Evolutionary conservation across 2,113 vertebrate species (phyloP).

Genomic region (Forbesichthys papilliferus): DNA sequence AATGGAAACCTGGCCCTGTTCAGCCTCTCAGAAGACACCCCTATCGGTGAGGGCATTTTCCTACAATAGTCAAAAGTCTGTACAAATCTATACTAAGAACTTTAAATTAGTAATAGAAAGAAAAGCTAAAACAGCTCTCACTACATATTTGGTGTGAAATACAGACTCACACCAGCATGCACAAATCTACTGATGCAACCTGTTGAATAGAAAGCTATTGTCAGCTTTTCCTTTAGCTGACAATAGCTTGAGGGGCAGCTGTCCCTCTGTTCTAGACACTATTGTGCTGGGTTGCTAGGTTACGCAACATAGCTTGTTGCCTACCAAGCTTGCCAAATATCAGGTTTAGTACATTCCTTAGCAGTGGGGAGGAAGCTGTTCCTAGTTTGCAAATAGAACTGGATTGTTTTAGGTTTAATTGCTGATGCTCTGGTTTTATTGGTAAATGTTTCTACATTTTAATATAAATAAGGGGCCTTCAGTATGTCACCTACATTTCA

Average conservation of each 20-base stretch:
- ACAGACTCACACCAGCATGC: constrained; percentile 21
- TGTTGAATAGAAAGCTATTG: constrained; percentile 31
- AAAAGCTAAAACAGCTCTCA: not conserved
- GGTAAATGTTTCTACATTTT: no score
- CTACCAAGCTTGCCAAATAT: constrained; percentile 1
- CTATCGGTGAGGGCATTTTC: constrained; percentile 81
- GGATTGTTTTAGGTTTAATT: no score
- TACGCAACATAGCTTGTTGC: constrained; percentile 7
- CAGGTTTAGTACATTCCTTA: not conserved
- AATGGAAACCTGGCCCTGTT: constrained; percentile 94
- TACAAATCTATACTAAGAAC: no score
- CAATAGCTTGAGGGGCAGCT: constrained; percentile 26
- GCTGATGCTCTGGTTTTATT: no score
- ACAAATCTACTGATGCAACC: constrained; percentile 35
- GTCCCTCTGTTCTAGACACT: constrained; percentile 19
- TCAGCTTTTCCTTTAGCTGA: constrained; percentile 25
- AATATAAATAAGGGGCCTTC: no score
- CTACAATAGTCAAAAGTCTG: not conserved
- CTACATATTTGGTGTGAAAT: constrained; percentile 35
- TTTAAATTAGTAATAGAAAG: constrained; percentile 3
- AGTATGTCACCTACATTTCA: no score
- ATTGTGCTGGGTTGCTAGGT: constrained; percentile 2
- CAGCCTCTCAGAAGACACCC: constrained; percentile 91
- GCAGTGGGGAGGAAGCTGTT: not conserved
- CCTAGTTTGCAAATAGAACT: no score